phyloP scores from a whole-genome alignment of 1,140 invertebrate species.

The Lepidostoma basale region DNA sequence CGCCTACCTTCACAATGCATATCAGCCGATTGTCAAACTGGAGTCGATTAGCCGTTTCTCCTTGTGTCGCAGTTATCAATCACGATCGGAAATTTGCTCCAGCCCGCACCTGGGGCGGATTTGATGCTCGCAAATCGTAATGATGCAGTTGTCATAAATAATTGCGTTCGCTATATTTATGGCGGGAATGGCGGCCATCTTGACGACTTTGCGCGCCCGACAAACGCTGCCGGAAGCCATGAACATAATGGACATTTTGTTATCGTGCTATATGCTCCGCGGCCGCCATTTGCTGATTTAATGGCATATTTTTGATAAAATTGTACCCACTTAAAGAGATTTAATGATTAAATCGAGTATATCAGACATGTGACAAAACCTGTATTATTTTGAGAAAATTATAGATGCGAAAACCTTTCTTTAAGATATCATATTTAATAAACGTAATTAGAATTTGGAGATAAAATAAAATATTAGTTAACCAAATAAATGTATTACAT shows the following conservation, averaged over 20 bases:
- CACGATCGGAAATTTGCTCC: slow-evolving; percentile 29
- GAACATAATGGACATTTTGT: slow-evolving; percentile 1
- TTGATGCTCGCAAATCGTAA: slow-evolving; percentile 24
- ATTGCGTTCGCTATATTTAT: slow-evolving; percentile 42
- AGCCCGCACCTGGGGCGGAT: slow-evolving; percentile 34
- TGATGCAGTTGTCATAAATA: slow-evolving; percentile 45
- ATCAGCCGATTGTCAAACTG: slow-evolving; percentile 12
- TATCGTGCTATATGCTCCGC: too few species aligned
- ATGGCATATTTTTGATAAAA: not conserved
- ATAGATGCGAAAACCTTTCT: too few species aligned
- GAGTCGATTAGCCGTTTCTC: slow-evolving; percentile 38
- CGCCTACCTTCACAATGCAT: not conserved
- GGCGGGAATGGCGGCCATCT: slow-evolving; percentile 30
- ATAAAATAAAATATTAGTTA: too few species aligned
- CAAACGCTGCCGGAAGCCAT: slow-evolving; percentile 9
- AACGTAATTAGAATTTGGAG: too few species aligned
- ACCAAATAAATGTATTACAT: too few species aligned
- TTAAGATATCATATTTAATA: too few species aligned
- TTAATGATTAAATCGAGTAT: too few species aligned
- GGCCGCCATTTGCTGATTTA: not conserved
- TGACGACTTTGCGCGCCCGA: not conserved
- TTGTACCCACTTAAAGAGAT: too few species aligned
- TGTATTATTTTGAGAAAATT: too few species aligned
- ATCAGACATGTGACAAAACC: too few species aligned
- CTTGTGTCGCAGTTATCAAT: slow-evolving; percentile 42